Evolutionary conservation across 2,797 vertebrate species (phyloP), one percentile per base, ranked within the genome.

Genomic region (Sebastes iracundus): DNA sequence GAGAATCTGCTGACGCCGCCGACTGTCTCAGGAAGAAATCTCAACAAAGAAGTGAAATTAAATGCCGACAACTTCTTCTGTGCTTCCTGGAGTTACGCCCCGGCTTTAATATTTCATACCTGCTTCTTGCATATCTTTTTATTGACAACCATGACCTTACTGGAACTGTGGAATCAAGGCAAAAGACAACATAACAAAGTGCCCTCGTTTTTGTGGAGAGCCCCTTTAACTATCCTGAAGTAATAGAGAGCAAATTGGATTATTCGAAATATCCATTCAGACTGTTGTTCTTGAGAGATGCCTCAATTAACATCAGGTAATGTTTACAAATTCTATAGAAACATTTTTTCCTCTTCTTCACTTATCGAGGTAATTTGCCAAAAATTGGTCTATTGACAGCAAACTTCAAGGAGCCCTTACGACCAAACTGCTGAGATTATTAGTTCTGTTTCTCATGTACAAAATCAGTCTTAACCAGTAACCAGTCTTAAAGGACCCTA

Each of bases 31-130:
- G 89, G 85, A 84, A 91, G 89, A 94, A 95, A 95, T 94, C 91
- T 93, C 90, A 85, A 94, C 93, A 94, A 94, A 93, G 92, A 92
- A 93, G 91, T 92, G 87, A 93, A 93, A 95, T 95, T 93, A 95
- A 94, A 95, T 87, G 90, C 87, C 86, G 86, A 92, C 92, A 93
- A 89, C 92, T 92, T 89, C 88, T 92, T 90, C 88, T 92, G 82
- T 86, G 74, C 75, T 81, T 90, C 66, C 88, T 84, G 78, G 81
- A 92, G 79, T 83, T 88, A 85, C 80, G 77, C 58, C 69, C 79
- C 4, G 3, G 78, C 81, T 90, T 91, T 92, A 88, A 93, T 94
- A 90, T 92, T 91, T 92, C 85, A 89, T 81, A 85, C 79, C 83
- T 55, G 59, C 80, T 79, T 88, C 55, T 79, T 65, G 46, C 49